phyloP scores from a whole-genome alignment of 1,140 invertebrate species.

The Bombus turneri region DNA sequence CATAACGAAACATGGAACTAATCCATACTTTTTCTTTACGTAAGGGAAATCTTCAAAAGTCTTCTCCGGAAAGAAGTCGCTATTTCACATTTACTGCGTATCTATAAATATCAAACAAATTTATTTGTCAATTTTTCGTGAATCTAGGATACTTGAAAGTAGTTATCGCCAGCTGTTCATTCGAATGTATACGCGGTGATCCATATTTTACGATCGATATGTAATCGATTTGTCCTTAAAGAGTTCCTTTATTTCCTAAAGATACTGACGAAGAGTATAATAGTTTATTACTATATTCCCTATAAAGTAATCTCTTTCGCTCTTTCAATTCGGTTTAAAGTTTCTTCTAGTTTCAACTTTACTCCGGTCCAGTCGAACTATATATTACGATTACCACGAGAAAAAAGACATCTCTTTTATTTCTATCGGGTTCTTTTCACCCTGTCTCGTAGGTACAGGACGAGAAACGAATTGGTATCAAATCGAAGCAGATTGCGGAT shows the following conservation, averaged over 20 bases:
- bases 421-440: not conserved
- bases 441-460: too few species aligned
- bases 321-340: not conserved
- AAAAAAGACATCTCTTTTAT: not conserved
- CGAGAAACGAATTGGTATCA: slow-evolving; percentile 21
- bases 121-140: not conserved
- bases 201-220: slow-evolving; percentile 18
- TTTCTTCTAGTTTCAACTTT: slow-evolving; percentile 1
- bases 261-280: slow-evolving; percentile 37
- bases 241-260: slow-evolving; percentile 1
- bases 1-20: too few species aligned
- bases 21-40: too few species aligned
- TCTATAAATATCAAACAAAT: too few species aligned
- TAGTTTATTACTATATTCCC: not conserved
- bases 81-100: too few species aligned
- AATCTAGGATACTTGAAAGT: not conserved
- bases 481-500: slow-evolving; percentile 13
- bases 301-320: not conserved
- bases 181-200: not conserved
- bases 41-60: too few species aligned
- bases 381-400: slow-evolving; percentile 2
- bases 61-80: too few species aligned
- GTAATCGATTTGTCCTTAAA: slow-evolving; percentile 7
- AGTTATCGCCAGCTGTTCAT: not conserved
- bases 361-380: slow-evolving; percentile 1